Conservation (phyloP, 2,797 vertebrate genomes). For the Pogoniulus pusillus region DNA sequence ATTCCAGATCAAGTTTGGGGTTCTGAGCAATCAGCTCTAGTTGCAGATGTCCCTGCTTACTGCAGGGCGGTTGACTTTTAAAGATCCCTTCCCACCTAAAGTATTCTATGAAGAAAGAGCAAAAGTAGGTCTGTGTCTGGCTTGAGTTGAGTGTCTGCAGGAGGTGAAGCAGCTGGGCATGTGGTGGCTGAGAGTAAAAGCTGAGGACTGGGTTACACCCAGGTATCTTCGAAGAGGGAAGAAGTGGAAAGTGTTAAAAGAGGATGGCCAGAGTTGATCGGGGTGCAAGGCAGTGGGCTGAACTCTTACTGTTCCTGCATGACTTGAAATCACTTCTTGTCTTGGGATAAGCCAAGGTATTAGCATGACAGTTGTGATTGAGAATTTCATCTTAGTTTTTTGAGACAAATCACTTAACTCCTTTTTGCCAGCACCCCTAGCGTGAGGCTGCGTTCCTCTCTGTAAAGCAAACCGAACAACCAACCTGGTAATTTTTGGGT, state of each 20-base stretch:
- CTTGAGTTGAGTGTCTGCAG: not conserved
- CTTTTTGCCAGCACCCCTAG: not conserved
- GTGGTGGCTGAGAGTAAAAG: fast-evolving
- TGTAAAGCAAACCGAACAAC: not conserved
- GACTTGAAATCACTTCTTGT: not conserved
- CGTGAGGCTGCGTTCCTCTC: fast-evolving
- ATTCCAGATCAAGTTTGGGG: no score
- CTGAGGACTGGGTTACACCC: not conserved
- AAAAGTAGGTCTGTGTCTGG: not conserved
- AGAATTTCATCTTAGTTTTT: not conserved
- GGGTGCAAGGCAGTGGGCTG: not conserved
- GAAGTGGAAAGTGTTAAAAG: not conserved
- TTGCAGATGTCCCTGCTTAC: no score
- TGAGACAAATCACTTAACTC: fast-evolving
- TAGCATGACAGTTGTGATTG: not conserved
- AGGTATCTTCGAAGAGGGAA: fast-evolving
- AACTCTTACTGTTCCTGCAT: fast-evolving
- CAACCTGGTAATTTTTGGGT: not conserved
- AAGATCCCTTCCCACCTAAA: no score
- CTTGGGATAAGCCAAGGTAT: fast-evolving
- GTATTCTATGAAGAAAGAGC: not conserved
- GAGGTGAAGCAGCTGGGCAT: not conserved
- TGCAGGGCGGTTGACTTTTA: no score
- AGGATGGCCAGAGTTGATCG: not conserved
- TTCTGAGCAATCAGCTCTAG: no score